These are phyloP conservation scores for Sciurus vulgaris DNA, from an alignment of 2,797 vertebrate genomes.

Conservation along the genomic window DNA sequence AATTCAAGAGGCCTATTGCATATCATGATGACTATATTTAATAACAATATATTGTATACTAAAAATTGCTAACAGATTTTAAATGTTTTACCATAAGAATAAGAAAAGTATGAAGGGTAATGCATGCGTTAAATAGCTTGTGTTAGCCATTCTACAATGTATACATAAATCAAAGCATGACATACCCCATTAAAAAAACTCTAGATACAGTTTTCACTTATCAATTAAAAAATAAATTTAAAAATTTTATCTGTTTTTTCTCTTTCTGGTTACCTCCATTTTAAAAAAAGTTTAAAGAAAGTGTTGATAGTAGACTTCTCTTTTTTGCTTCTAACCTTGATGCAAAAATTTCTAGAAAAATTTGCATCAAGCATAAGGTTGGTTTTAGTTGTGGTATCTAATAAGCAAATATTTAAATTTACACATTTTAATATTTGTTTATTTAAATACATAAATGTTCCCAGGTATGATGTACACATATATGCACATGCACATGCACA, in stretches of 20 bases:
- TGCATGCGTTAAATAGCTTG: neutral
- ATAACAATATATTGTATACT: neutral
- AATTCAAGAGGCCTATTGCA: neutral
- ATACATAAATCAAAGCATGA: neutral
- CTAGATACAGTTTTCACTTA: neutral
- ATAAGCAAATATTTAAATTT: neutral
- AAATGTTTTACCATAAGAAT: neutral
- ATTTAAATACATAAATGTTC: constrained; percentile 7
- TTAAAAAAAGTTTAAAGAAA: fast-evolving
- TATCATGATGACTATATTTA: neutral
- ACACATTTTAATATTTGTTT: neutral
- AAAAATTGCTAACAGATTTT: neutral
- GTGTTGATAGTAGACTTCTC: neutral
- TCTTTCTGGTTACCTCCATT: neutral
- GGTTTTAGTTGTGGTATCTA: neutral
- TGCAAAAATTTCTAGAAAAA: neutral
- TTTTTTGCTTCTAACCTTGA: neutral
- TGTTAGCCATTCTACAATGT: neutral
- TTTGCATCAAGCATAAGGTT: neutral
- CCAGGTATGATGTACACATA: neutral
- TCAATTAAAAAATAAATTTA: neutral
- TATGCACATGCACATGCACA: too few relatives aligned
- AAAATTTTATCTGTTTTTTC: neutral
- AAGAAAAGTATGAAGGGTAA: neutral
- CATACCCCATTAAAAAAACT: neutral